phyloP scores from a whole-genome alignment of 2,113 vertebrate species.

The Monopterus albus region DNA sequence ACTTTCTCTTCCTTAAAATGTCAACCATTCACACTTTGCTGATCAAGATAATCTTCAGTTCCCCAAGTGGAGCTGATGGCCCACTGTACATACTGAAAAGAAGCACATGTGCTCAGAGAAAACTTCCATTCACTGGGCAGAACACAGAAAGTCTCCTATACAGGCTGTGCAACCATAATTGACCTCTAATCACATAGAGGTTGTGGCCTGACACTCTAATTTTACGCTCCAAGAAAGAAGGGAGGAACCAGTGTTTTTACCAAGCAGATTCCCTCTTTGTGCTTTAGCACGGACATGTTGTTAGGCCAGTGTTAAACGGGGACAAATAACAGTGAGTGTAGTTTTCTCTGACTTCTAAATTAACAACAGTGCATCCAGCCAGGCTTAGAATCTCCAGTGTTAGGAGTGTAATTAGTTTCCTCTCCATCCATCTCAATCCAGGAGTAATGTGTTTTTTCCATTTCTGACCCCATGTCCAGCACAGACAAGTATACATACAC shows the following conservation, averaged over 20 bases:
- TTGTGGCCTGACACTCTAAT: slow-evolving; percentile 44
- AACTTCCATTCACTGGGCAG: not conserved
- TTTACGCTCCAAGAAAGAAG: slow-evolving; percentile 43
- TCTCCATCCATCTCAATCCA: not conserved
- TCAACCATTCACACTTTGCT: no score
- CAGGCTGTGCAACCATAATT: slow-evolving; percentile 41
- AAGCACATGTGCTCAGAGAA: not conserved
- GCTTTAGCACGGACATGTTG: no score
- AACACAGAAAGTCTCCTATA: slow-evolving; percentile 36
- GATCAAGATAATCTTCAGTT: no score
- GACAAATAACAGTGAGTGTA: not conserved
- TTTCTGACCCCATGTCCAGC: slow-evolving; percentile 12
- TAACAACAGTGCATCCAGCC: slow-evolving; percentile 5
- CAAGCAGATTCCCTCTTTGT: slow-evolving; percentile 1
- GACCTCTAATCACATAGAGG: slow-evolving; percentile 36
- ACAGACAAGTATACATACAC: not conserved
- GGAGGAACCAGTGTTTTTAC: slow-evolving; percentile 17
- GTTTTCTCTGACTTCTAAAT: slow-evolving; percentile 21
- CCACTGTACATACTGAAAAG: slow-evolving; percentile 1
- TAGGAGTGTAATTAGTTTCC: slow-evolving; percentile 8
- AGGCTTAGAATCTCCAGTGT: slow-evolving; percentile 2
- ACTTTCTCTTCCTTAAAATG: no score
- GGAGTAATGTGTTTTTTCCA: slow-evolving; percentile 42
- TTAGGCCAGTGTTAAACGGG: slow-evolving; percentile 1
- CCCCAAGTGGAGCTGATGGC: no score